These are phyloP conservation scores for Latrodectus geometricus DNA, from an alignment of 1,140 invertebrate genomes.

Conservation along the genomic window DNA sequence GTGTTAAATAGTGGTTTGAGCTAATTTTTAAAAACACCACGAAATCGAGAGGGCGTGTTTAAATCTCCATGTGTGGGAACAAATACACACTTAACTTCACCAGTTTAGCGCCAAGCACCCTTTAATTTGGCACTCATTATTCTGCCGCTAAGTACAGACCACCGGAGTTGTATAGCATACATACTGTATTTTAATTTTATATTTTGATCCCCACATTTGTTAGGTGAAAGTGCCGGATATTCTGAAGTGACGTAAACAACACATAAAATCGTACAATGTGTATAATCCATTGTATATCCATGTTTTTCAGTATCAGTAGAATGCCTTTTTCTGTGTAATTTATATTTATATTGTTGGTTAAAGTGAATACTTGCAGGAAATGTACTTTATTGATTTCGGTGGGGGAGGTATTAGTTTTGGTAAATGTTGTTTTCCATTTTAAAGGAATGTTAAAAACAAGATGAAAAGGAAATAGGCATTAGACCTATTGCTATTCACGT, in stretches of 20 bases:
- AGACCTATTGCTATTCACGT: too few relatives aligned
- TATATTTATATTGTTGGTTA: background rate
- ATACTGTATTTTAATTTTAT: conserved; percentile 10
- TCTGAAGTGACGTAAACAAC: conserved; percentile 40
- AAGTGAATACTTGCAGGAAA: background rate
- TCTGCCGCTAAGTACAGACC: conserved; percentile 60
- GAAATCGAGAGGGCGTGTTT: conserved; percentile 43
- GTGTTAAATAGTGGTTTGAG: background rate
- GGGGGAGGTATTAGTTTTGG: background rate
- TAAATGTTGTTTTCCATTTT: background rate
- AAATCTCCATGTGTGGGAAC: conserved; percentile 27
- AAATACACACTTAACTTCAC: conserved; percentile 14
- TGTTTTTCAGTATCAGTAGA: background rate
- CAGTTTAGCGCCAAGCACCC: conserved; percentile 13
- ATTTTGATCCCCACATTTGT: conserved; percentile 10
- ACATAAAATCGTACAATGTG: background rate
- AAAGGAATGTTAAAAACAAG: background rate
- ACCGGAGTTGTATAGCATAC: conserved; percentile 37
- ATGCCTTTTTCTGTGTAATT: background rate
- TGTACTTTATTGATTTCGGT: background rate
- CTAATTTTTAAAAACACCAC: conserved; percentile 7
- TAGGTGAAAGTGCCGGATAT: conserved; percentile 23
- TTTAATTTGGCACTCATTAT: conserved; percentile 52
- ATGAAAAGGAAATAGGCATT: background rate
- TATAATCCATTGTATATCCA: background rate